Percentiles rank a stretch among this genome's conserved stretches.
These are phyloP conservation scores for Epirrita christyi DNA, from an alignment of 2,888 invertebrate species.

Conservation along the genomic window DNA sequence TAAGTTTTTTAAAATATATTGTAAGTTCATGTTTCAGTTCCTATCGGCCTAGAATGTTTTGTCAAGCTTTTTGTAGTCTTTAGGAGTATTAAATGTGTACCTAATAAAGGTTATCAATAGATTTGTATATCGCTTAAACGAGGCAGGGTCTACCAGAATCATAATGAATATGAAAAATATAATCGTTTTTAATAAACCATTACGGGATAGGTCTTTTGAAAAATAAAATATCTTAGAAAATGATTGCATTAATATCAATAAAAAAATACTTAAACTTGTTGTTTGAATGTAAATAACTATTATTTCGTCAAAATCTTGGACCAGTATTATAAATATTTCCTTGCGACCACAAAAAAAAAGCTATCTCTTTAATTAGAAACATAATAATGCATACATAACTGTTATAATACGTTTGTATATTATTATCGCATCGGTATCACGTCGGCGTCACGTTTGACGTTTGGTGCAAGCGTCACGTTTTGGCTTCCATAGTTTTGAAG, in stretches of 20 bases:
- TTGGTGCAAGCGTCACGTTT: constrained; percentile 67
- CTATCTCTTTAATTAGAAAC: constrained; percentile 72
- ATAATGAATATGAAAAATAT: constrained; percentile 59
- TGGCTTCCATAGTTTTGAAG: constrained; percentile 81
- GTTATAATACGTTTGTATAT: constrained; percentile 35
- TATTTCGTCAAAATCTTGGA: constrained; percentile 59
- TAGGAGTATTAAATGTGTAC: constrained; percentile 55
- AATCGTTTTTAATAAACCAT: constrained; percentile 56
- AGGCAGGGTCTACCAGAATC: constrained; percentile 83
- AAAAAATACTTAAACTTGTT: constrained; percentile 16
- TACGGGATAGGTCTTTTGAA: constrained; percentile 73
- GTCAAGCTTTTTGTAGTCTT: constrained; percentile 68
- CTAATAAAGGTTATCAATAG: constrained; percentile 48
- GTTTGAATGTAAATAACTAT: constrained; percentile 19
- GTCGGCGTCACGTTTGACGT: constrained; percentile 62
- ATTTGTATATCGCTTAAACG: constrained; percentile 77
- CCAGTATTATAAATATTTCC: constrained; percentile 73
- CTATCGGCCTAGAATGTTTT: constrained; percentile 80
- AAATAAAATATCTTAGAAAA: constrained; percentile 43
- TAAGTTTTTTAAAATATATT: constrained; percentile 31
- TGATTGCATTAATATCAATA: constrained; percentile 10
- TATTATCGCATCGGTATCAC: constrained; percentile 63
- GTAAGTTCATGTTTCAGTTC: constrained; percentile 65
- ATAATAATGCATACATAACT: constrained; percentile 27
- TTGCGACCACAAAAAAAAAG: constrained; percentile 75